Evolutionary conservation across 2,797 vertebrate species (phyloP).

Genomic region (Hydrocynus forskahlii): DNA sequence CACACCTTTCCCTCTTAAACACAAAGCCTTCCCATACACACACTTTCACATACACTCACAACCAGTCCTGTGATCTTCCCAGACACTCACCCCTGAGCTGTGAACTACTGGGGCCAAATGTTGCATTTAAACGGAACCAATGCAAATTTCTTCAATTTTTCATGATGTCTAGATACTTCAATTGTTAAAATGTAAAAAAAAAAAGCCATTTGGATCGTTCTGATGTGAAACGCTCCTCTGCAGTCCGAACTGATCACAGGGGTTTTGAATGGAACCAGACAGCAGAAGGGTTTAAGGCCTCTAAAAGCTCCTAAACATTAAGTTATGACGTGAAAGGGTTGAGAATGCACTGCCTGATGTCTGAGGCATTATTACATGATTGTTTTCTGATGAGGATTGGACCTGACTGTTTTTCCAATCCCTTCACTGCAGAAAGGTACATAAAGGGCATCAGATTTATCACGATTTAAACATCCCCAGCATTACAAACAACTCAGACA

Average conservation of each 20-base stretch:
- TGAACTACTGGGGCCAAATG: background rate
- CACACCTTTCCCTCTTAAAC: conserved; percentile 11
- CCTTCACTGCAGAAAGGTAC: too few relatives aligned
- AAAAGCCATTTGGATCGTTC: background rate
- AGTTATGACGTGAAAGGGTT: background rate
- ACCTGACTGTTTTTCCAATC: background rate
- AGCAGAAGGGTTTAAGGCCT: background rate
- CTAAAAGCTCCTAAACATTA: background rate
- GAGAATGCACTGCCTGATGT: too few relatives aligned
- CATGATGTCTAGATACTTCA: too few relatives aligned
- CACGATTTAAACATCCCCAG: too few relatives aligned
- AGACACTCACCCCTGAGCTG: background rate
- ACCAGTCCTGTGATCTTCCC: background rate
- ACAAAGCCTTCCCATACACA: background rate
- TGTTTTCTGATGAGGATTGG: background rate
- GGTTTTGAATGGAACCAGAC: background rate
- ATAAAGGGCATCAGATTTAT: background rate
- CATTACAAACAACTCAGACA: too few relatives aligned
- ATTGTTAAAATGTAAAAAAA: too few relatives aligned
- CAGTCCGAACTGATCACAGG: background rate
- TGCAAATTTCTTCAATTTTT: too few relatives aligned
- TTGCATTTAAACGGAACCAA: background rate
- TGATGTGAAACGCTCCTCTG: background rate
- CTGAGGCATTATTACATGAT: background rate
- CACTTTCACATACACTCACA: conserved; percentile 27